Evolutionary conservation across 2,797 vertebrate genomes (phyloP).

Genomic region (Acestrorhynchus altus): DNA sequence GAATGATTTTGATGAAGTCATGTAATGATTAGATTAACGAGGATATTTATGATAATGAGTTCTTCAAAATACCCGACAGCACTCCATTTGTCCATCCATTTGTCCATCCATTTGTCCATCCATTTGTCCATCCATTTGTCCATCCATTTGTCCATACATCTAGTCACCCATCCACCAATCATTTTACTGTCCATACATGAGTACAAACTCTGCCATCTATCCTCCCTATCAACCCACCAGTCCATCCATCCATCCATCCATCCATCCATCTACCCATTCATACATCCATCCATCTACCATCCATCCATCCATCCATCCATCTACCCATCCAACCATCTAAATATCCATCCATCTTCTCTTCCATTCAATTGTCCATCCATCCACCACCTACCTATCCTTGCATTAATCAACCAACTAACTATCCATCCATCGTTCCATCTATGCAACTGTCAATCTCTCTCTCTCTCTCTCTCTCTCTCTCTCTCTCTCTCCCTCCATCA

Average conservation of each 20-base stretch:
- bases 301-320: background rate
- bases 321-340: no score
- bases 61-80: no score
- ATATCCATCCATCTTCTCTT: background rate
- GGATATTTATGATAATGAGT: no score
- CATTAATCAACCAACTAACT: no score
- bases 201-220: background rate
- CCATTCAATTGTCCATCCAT: background rate
- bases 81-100: background rate
- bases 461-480: background rate
- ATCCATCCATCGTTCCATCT: background rate
- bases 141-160: no score
- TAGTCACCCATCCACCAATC: background rate
- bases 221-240: background rate
- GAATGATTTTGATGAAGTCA: no score
- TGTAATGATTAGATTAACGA: no score
- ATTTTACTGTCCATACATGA: no score
- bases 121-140: no score
- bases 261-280: background rate
- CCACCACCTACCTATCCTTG: background rate
- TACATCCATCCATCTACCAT: background rate
- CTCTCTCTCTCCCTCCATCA: background rate
- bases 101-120: no score
- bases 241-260: background rate
- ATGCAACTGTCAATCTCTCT: background rate